A percentile compares a stretch with the other conserved stretches of the same genome.
phyloP scores from a whole-genome alignment of 2,888 invertebrate genomes.

The Pyrochroa serraticornis region DNA sequence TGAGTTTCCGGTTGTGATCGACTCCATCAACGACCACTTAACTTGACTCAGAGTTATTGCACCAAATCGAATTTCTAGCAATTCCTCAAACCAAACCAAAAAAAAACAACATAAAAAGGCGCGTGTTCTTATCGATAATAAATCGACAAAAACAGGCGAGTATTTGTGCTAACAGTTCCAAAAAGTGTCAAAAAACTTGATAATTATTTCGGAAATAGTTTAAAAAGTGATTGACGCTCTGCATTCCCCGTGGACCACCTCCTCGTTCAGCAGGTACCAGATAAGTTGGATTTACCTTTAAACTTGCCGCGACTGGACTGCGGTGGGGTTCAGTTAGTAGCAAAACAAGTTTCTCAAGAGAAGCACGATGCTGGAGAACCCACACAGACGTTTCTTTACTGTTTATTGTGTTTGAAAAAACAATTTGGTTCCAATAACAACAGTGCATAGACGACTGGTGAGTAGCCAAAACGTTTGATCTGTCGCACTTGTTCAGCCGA shows the following conservation, averaged over 20 bases:
- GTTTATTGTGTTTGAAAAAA: conserved; percentile 14
- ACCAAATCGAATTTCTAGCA: no score
- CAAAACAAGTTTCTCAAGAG: conserved; percentile 45
- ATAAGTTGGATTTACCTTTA: conserved; percentile 29
- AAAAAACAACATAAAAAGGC: no score
- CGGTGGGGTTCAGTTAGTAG: conserved; percentile 39
- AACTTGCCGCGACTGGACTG: conserved; percentile 39
- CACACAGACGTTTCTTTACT: conserved; percentile 16
- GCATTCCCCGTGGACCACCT: not conserved
- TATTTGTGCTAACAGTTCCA: no score
- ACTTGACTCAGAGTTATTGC: no score
- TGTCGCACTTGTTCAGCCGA: not conserved
- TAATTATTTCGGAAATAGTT: no score
- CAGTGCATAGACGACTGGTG: not conserved
- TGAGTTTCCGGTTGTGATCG: conserved; percentile 20
- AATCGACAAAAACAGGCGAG: not conserved
- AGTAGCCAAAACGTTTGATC: conserved; percentile 1
- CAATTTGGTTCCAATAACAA: not conserved
- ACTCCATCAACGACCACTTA: conserved; percentile 13
- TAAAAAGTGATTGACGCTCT: not conserved
- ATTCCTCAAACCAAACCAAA: not conserved
- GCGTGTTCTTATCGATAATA: not conserved
- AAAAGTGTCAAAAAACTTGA: no score
- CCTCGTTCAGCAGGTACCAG: conserved; percentile 1
- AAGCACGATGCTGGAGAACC: conserved; percentile 38